Conservation (phyloP, 2,113 vertebrate species). For the Castor canadensis region DNA sequence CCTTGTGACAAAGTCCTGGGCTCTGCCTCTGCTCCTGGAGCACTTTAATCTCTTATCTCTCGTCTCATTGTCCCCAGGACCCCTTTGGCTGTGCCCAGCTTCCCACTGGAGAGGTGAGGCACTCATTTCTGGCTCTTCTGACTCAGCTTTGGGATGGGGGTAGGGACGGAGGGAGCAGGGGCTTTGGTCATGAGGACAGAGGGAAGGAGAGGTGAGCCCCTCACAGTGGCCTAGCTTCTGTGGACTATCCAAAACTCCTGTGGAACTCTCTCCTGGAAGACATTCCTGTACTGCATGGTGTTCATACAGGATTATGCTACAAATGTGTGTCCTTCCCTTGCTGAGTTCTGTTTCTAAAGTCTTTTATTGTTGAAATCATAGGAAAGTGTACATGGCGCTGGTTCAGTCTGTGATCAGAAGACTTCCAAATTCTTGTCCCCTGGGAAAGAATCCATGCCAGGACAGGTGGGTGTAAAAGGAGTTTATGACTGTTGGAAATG, state of each 20-base stretch:
- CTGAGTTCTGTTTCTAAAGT: background rate
- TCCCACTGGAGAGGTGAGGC: background rate
- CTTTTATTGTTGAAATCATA: background rate
- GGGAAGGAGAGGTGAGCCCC: background rate
- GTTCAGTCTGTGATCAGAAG: too few relatives aligned
- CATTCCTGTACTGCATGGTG: background rate
- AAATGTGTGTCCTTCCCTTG: background rate
- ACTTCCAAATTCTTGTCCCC: too few relatives aligned
- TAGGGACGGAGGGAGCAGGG: background rate
- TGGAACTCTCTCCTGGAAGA: too few relatives aligned
- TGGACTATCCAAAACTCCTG: background rate
- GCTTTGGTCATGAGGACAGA: background rate
- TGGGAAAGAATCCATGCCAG: too few relatives aligned
- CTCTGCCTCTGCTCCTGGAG: background rate
- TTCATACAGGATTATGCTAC: too few relatives aligned
- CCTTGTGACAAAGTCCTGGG: background rate
- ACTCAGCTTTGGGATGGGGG: background rate
- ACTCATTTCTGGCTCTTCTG: background rate
- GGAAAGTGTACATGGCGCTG: too few relatives aligned
- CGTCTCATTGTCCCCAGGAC: accelerated
- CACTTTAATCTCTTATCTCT: background rate
- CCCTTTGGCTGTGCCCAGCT: background rate
- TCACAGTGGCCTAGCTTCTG: background rate
- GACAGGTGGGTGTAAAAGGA: too few relatives aligned
- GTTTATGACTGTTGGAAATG: too few relatives aligned